Base-by-base conservation (phyloP, 1,140 invertebrate species). In the Eueides isabella region DNA sequence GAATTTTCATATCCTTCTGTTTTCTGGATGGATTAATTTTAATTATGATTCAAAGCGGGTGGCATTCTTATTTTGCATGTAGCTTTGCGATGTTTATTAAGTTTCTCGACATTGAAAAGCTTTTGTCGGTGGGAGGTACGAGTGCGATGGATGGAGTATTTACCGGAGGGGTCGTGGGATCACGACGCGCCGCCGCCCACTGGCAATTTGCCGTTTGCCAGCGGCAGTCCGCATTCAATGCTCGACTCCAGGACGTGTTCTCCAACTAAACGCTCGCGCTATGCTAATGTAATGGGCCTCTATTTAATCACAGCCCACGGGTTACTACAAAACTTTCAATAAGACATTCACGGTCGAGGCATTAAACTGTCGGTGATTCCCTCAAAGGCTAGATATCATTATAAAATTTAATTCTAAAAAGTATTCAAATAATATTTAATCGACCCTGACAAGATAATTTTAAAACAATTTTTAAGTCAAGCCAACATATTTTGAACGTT, bases 241-340 rank as follows among this genome's bases (percentile, higher is more conserved):
- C 78, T 81, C 85, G 72, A 70, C 78, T 80, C 71, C 84, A 76
- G 88, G 82, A 85, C 86, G 83, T 84, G 85, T 86, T 89, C 87
- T 87, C 80, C 79, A 80, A 87, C 89, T 91, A 91, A 92, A 90
- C 85, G 86, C 48, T 55, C 19, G 44, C 44, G 19, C 89, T 90
- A 92, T 92, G 90, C 89, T 92, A 91, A 92, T 92, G 85, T 90
- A 88, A 91, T 90, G 86, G 86, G 76, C 82, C 87, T 85, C 85
- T 84, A 86, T 90, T 91, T 90, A 88, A 87, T 90, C 88, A 84
- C 87, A 75, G 86, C 90, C 89, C 84, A 90, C 86, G 86, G 87
- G 80, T 78, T 82, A 92, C 85, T 87, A 90, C 80, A 86, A 89
- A 9, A 90, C 89, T 85, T 87, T 91, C 88, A 89, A 91, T 89